Evolutionary conservation across 1,140 invertebrate genomes (phyloP).

Genomic region (Tetramorium parvispinum): DNA sequence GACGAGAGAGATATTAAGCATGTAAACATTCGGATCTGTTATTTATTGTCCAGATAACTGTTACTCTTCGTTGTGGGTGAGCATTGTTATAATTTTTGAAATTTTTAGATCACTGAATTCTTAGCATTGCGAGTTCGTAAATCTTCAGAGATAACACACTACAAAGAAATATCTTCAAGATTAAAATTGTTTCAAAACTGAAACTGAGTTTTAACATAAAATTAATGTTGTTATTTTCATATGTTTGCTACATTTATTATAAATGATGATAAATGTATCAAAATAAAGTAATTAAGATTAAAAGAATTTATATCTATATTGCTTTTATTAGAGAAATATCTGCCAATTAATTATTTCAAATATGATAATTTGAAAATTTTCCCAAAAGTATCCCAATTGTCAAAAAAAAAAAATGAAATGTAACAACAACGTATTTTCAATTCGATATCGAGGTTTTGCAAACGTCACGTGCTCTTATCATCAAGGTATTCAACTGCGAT

Average conservation of each 20-base stretch:
- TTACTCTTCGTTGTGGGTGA: conserved; percentile 5
- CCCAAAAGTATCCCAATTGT: neutral
- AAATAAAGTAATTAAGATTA: neutral
- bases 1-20: conserved; percentile 1
- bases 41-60: conserved; percentile 55
- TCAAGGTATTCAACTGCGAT: neutral
- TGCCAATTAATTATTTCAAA: neutral
- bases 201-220: neutral
- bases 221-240: neutral
- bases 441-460: neutral
- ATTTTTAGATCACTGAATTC: conserved; percentile 24
- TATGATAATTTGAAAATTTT: neutral
- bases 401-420: neutral
- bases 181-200: neutral
- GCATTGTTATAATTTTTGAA: neutral
- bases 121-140: neutral
- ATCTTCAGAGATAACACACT: neutral
- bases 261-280: neutral
- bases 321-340: neutral
- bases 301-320: neutral
- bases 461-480: neutral
- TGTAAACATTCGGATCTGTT: conserved; percentile 34
- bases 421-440: neutral
- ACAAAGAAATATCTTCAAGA: neutral
- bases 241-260: neutral